A percentile compares a stretch with the other conserved stretches of the same genome.
These are phyloP conservation scores for Clunio marinus DNA, from an alignment of 2,888 invertebrate species.

Conservation along the genomic window DNA sequence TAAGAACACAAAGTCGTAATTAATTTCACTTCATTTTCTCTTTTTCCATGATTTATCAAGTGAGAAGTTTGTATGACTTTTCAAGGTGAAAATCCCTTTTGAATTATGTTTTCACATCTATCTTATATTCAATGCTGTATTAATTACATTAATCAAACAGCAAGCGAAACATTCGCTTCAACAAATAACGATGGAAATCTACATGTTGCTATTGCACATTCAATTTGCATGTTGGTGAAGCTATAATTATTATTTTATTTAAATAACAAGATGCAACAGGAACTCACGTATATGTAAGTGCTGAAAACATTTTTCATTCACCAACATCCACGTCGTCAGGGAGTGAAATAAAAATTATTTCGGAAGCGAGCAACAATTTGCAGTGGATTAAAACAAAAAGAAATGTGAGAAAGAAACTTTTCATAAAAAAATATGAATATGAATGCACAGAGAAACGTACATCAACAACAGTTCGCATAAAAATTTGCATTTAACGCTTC, in stretches of 20 bases:
- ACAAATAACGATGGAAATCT: no score
- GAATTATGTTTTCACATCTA: slow-evolving; percentile 20
- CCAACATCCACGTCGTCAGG: background rate
- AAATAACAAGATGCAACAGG: background rate
- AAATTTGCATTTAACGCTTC: slow-evolving; percentile 23
- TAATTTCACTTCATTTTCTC: background rate
- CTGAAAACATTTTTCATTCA: background rate
- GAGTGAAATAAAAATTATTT: background rate
- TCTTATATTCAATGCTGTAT: background rate
- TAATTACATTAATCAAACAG: slow-evolving; percentile 28
- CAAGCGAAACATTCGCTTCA: background rate
- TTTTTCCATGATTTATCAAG: slow-evolving; percentile 26
- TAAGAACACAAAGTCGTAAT: no score
- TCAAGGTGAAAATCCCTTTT: background rate
- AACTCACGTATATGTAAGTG: background rate
- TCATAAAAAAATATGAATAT: background rate
- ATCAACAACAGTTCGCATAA: background rate
- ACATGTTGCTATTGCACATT: background rate
- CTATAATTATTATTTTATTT: background rate
- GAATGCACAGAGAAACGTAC: background rate
- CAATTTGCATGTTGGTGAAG: background rate
- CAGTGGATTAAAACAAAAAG: no score
- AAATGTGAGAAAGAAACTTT: no score
- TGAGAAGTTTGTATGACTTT: slow-evolving; percentile 7
- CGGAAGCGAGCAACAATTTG: background rate